Evolutionary conservation across 2,797 vertebrate species (phyloP).

Genomic region (Amazonetta brasiliensis): DNA sequence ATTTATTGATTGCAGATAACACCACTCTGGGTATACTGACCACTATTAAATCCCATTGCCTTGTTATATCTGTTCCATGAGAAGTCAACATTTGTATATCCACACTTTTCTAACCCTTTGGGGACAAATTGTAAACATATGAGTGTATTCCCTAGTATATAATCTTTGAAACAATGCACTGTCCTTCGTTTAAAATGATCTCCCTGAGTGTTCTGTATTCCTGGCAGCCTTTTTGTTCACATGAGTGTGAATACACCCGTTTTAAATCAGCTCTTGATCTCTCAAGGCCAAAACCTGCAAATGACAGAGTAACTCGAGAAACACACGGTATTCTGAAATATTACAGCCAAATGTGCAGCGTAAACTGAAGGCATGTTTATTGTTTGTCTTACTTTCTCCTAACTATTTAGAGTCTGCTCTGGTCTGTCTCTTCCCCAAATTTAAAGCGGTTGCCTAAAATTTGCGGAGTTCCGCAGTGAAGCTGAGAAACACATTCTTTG

Average conservation of each 20-base stretch:
- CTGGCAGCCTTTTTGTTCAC: constrained; percentile 25
- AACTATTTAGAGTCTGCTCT: background rate
- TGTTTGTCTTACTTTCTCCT: constrained; percentile 42
- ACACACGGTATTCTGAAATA: constrained; percentile 8
- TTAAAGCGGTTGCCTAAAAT: constrained; percentile 18
- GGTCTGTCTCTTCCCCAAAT: constrained; percentile 6
- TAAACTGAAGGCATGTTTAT: constrained; percentile 35
- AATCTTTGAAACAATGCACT: constrained; percentile 22
- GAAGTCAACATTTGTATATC: background rate
- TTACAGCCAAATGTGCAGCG: constrained; percentile 34
- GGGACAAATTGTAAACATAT: constrained; percentile 37
- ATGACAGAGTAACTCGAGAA: constrained; percentile 11
- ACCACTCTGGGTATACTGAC: background rate
- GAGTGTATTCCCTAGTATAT: background rate
- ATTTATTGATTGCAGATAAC: constrained; percentile 23
- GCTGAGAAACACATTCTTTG: background rate
- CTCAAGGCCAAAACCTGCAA: constrained; percentile 12
- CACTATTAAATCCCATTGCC: background rate
- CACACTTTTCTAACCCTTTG: constrained; percentile 14
- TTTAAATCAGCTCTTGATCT: constrained; percentile 54
- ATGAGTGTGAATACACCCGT: background rate
- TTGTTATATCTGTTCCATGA: background rate
- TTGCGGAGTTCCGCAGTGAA: background rate
- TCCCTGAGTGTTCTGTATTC: constrained; percentile 7
- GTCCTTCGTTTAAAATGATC: constrained; percentile 34